Conservation (phyloP, 2,113 vertebrate genomes). For the Vulpes vulpes region DNA sequence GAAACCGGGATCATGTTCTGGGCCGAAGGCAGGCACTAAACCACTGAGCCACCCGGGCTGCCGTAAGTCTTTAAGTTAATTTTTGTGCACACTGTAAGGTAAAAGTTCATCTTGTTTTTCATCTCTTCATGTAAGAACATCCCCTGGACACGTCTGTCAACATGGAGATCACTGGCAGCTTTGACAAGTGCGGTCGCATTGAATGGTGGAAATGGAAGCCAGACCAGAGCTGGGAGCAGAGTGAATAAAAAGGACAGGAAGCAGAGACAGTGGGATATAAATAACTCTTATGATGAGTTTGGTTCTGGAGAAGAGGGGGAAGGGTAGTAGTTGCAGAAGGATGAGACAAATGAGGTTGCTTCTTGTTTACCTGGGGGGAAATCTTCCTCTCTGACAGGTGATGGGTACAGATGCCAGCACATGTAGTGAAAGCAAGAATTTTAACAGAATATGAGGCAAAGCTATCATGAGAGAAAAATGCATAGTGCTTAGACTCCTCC, state of each 20-base stretch:
- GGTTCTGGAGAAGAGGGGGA: neutral
- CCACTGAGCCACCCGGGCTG: too few species aligned
- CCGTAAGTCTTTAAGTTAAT: neutral
- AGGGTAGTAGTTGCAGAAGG: neutral
- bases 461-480: neutral
- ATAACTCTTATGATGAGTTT: fast-evolving
- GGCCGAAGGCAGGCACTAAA: too few species aligned
- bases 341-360: neutral
- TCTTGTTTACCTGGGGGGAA: neutral
- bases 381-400: neutral
- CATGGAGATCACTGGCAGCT: neutral
- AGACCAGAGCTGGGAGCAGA: neutral
- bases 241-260: neutral
- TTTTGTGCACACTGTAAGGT: neutral
- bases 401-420: neutral
- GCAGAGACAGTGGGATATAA: neutral
- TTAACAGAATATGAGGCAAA: neutral
- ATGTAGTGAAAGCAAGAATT: neutral
- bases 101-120: neutral
- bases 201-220: neutral
- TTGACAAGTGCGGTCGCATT: neutral
- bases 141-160: neutral
- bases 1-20: too few species aligned
- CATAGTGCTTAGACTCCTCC: neutral
- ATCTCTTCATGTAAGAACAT: neutral